Evolutionary conservation across 2,888 invertebrate genomes (phyloP), one percentile per base, ranked within the genome.

Genomic region (Digitonthophagus gazella): DNA sequence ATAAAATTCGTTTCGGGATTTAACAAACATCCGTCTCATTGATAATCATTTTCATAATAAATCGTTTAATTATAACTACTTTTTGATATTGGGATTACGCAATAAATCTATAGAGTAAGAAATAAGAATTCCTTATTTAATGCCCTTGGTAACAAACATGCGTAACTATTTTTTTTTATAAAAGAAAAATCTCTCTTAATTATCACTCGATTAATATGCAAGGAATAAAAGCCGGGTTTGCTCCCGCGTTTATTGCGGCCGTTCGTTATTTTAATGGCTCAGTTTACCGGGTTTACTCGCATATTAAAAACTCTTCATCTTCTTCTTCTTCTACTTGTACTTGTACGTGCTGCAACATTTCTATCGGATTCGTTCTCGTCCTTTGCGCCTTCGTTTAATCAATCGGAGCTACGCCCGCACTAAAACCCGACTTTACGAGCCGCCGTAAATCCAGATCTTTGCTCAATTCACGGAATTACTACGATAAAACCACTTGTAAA

Each of bases 261-360:
- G 78, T 81, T 81, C 80, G 78, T 81, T 80, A 81, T 80, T 79
- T 80, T 80, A 80, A 81, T 80, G 78, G 80, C 77, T 73, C 76
- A 78, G 78, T 80, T 80, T 80, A 78, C 78, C 75, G 76, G 77
- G 75, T 71, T 77, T 61, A 19, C 61, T 18, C 61, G 28, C 28
- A 44, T 44, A 44, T 44, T 44, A 44, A 44, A 44, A 44, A 44
- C 28, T 44, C 28, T 11, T 44, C 28, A 11, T 44, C 28, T 44
- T 44, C 28, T 6, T 44, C 28, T 44, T 8, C 28, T 44, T 44
- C 28, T 8, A 8, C 28, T 44, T 44, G 28, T 44, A 8, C 28
- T 44, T 44, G 8, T 44, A n/a, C n/a, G n/a, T n/a, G n/a, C n/a
- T n/a, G n/a, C n/a, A n/a, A n/a, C n/a, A n/a, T n/a, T n/a, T n/a